Base-by-base conservation (phyloP, 2,888 invertebrate genomes). In the Idaea dimidiata region DNA sequence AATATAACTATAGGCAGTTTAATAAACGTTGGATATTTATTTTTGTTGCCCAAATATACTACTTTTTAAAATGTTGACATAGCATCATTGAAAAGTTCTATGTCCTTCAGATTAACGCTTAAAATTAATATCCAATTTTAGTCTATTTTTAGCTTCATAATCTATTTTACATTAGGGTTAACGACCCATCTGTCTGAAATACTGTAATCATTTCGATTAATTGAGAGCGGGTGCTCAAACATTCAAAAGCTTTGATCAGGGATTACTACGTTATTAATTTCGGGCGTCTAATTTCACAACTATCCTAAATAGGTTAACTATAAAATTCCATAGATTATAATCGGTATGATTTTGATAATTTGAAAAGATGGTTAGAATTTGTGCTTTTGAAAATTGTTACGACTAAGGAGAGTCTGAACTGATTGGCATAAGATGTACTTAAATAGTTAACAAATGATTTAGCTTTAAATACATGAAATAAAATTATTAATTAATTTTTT, bases 391-490 rank as follows among this genome's bases (percentile, higher is more conserved):
- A 81, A 75, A 79, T 79, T 82, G 79, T 76, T 78, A 80, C 60
- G 70, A 84, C 83, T 81, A 76, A 74, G 80, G 80, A 68, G 77
- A 84, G 87, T 88, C 85, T 86, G 91, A 90, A 92, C 91, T 92
- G 91, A 92, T 91, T 86, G 88, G 78, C 76, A 79, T 91, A 89
- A 89, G 88, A 62, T 89, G 86, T 90, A 88, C 24, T 24, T 24
- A 5, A 24, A 24, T 24, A 79, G 87, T 89, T 87, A 74, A 74
- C 63, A 83, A 80, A 78, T 79, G 71, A 79, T 71, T 60, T 81
- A 84, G 82, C 80, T 82, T 86, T 85, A 83, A 80, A 69, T 63
- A 73, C 43, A 43, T 43, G 14, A 76, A 79, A 75, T 83, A 80
- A 80, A 83, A 79, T 78, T 78, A 71, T 74, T 77, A 76, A 76